Evolutionary conservation across 2,797 vertebrate genomes (phyloP), one percentile per base, ranked within the genome.

Genomic region (Enteromius anoplus): DNA sequence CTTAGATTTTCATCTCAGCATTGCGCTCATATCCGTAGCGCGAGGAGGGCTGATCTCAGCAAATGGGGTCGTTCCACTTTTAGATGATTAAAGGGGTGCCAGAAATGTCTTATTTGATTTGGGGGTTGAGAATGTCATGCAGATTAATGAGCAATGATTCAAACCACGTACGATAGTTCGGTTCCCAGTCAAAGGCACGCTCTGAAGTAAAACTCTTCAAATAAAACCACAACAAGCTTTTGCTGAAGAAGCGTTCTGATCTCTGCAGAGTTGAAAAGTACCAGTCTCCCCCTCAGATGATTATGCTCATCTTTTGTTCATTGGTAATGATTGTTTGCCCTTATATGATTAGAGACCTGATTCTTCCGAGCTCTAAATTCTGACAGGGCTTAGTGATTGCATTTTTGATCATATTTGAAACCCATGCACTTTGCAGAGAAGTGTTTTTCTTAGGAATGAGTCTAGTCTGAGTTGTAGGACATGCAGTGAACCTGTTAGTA

Each of bases 131-230:
- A 80, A 83, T 75, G 82, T 83, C 84, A 82, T 17, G n/a, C 49
- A 64, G 85, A 88, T 71, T 71, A 86, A 87, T 89, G 88, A 88
- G 88, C 89, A 87, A 91, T 87, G 85, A 91, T 81, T 66, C 76
- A 88, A 89, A 82, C 15, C 40, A 23, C 80, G 21, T 64, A 37
- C 4, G 60, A 78, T 77, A 87, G 86, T 87, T 88, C 84, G 66
- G 47, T 81, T 32, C 40, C 37, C 19, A 40, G 40, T 60, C 26
- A 81, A 64, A 81, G 68, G 14, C 4, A 45, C 6, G 11, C 34
- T 58, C 37, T 55, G 65, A 80, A 71, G 53, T 71, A 45, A 55
- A 65, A 80, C 37, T 60, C 68, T 49, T 81, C 42, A 73, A 62
- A 73, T 64, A 34, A 62, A 23, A 62, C 4, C 21, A 5, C 70